A percentile compares a stretch with the other conserved stretches of the same genome.
These are phyloP conservation scores for Nipponacmea schrenckii DNA, from an alignment of 2,888 invertebrate species.

Conservation along the genomic window DNA sequence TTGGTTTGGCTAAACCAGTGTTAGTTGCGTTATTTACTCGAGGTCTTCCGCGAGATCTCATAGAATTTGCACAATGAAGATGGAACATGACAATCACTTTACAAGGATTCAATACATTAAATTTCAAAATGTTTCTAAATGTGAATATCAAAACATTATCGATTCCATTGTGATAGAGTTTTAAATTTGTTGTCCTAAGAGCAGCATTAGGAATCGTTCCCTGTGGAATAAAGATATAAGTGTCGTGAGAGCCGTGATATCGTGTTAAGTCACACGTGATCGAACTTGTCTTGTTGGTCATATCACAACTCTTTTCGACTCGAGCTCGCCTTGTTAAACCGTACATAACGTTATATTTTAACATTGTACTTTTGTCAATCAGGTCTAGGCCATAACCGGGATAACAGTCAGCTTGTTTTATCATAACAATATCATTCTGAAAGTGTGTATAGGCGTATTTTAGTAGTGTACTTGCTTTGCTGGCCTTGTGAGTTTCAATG, in stretches of 20 bases:
- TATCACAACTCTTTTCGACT: slow-evolving; percentile 1
- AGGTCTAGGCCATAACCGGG: slow-evolving; percentile 3
- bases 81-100: slow-evolving; percentile 4
- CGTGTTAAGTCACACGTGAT: background rate
- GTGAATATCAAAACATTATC: background rate
- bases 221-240: slow-evolving; percentile 11
- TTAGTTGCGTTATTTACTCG: background rate
- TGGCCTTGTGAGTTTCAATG: too few species aligned
- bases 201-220: background rate
- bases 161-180: background rate
- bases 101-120: slow-evolving; percentile 2
- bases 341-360: slow-evolving; percentile 3
- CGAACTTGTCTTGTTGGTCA: background rate
- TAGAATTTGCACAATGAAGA: background rate
- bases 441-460: too few species aligned
- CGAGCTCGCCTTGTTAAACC: slow-evolving; percentile 1
- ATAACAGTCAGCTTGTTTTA: slow-evolving; percentile 1
- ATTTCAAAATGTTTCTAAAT: background rate
- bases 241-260: slow-evolving; percentile 7
- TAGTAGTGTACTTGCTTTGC: too few species aligned
- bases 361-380: slow-evolving; percentile 9
- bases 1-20: background rate
- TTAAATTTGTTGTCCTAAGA: background rate
- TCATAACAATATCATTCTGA: too few species aligned
- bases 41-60: background rate